Conservation (phyloP, 2,797 vertebrate genomes). For the Alfaro cultratus region DNA sequence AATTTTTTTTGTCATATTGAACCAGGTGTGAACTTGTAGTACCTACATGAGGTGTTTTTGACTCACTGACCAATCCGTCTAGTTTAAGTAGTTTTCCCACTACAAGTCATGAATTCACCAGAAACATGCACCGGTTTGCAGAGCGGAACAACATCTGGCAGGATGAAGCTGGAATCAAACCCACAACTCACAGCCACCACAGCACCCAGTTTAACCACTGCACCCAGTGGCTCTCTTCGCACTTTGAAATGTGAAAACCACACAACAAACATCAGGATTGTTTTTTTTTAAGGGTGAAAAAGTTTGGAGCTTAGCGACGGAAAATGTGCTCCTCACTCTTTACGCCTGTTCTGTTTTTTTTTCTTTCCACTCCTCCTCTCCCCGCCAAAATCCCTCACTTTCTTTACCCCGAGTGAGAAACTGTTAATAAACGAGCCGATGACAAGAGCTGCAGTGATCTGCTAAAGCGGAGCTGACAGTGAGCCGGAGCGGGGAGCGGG, state of each 20-base stretch:
- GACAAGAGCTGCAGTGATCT: slow-evolving; percentile 70
- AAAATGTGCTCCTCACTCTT: slow-evolving; percentile 31
- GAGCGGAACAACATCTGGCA: background rate
- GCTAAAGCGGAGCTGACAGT: slow-evolving; percentile 53
- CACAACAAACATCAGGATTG: no score
- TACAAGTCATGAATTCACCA: background rate
- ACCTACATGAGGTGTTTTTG: background rate
- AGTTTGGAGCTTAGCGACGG: background rate
- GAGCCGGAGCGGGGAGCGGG: slow-evolving; percentile 7
- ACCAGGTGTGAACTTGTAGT: background rate
- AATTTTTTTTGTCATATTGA: background rate
- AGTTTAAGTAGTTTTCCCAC: background rate
- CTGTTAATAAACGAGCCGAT: slow-evolving; percentile 70
- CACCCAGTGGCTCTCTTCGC: background rate
- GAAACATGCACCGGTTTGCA: background rate
- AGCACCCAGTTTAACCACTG: background rate
- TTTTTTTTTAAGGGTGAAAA: background rate
- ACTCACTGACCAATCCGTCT: background rate
- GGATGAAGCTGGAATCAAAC: background rate
- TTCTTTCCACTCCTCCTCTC: background rate
- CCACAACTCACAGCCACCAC: background rate
- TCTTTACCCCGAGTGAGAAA: slow-evolving; percentile 42
- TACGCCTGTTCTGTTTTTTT: slow-evolving; percentile 18
- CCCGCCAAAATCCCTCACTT: slow-evolving; percentile 19
- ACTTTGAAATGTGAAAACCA: background rate